Base-by-base conservation (phyloP, 2,888 invertebrate species). In the Drosophila antonietae region DNA sequence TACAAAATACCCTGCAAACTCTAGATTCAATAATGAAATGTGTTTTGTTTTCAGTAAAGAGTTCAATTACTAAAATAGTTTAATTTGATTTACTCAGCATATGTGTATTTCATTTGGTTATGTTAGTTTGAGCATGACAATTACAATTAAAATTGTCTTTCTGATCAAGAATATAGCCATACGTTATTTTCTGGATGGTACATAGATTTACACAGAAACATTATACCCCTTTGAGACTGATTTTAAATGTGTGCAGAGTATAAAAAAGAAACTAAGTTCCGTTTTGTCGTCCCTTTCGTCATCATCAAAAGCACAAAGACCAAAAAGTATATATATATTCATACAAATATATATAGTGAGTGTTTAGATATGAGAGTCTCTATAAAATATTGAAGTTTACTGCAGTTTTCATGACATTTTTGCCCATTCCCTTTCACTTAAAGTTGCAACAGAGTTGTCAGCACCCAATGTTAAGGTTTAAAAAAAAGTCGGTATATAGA, bases 371-470 rank as follows among this genome's bases (percentile, higher is more conserved):
- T 58, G 31, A 23, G 12, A 23, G 9, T n/a, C n/a, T 56, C 12
- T 12, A 47, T 43, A 35, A 44, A 63, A 67, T 20, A 43, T 37
- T 31, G 3, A 56, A 65, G 41, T 56, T 66, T 35, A 12, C 10
- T 52, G 51, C 37, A 49, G 37, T 68, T 68, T 57, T 37, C 43
- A 57, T 67, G 43, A 15, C 18, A 39, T 52, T 68, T 39, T 35
- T 68, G 31, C 20, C 41, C 33, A 28, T 35, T 71, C 33, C 33
- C 31, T 61, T 49, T 37, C 46, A 43, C 51, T 31, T 55, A 20
- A 28, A 60, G 39, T 44, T 51, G 49, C 62, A 70, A 68, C 53
- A 55, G 57, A 66, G 75, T 53, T 81, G 69, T 64, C 75, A 71
- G 47, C 62, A 28, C 31, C 46, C 28, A 31, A n/a, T 3, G 12